Evolutionary conservation across 2,797 vertebrate species (phyloP).

Genomic region (Melanotaenia trifasciata): DNA sequence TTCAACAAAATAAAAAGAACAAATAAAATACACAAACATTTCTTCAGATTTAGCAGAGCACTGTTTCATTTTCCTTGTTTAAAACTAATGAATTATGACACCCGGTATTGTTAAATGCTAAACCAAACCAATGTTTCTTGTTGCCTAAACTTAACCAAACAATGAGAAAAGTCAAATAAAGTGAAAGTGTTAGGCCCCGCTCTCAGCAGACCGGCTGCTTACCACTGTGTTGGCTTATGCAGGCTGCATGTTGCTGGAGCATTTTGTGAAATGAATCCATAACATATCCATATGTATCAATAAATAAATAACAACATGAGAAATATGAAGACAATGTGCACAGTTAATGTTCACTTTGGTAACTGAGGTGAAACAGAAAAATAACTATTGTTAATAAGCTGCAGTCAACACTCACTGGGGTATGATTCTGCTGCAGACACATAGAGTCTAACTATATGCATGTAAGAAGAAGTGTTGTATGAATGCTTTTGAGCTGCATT

Average conservation of each 20-base stretch:
- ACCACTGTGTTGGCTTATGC: too few relatives aligned
- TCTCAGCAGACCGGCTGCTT: background rate
- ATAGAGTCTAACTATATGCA: too few relatives aligned
- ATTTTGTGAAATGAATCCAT: background rate
- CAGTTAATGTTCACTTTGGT: background rate
- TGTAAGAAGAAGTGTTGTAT: conserved; percentile 3
- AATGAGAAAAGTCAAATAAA: background rate
- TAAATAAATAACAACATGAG: background rate
- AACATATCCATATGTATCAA: background rate
- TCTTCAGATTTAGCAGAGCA: too few relatives aligned
- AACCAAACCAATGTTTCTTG: background rate
- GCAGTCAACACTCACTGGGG: too few relatives aligned
- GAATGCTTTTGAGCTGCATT: background rate
- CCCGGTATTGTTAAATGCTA: background rate
- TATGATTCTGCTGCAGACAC: too few relatives aligned
- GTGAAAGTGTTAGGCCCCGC: background rate
- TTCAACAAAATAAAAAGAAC: background rate
- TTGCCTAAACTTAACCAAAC: background rate
- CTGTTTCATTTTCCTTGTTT: too few relatives aligned
- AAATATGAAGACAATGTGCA: background rate
- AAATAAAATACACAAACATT: too few relatives aligned
- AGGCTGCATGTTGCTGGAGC: background rate
- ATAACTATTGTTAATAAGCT: too few relatives aligned
- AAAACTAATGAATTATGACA: background rate
- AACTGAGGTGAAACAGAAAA: background rate